phyloP scores from a whole-genome alignment of 2,797 vertebrate species.

The Rhynchotus rufescens region DNA sequence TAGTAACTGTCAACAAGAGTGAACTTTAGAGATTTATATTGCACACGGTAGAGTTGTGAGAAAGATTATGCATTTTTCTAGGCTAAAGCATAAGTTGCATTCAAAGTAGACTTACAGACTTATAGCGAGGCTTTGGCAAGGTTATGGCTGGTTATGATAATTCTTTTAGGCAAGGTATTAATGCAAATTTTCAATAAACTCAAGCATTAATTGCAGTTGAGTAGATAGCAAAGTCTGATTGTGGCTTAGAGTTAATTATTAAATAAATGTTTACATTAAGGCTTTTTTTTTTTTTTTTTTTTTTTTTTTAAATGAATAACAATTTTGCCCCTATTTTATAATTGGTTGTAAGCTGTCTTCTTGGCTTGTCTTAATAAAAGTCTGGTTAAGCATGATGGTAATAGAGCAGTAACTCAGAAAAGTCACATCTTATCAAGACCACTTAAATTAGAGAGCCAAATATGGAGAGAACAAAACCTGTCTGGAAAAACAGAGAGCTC shows the following conservation, averaged over 20 bases:
- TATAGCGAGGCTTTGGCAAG: neutral
- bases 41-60: neutral
- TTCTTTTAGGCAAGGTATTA: neutral
- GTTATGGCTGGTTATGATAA: neutral
- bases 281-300: neutral
- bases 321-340: neutral
- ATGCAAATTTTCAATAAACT: neutral
- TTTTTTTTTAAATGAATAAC: neutral
- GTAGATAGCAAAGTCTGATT: neutral
- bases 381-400: neutral
- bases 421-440: neutral
- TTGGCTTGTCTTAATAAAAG: neutral
- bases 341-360: neutral
- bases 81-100: neutral
- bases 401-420: neutral
- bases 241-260: neutral
- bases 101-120: neutral
- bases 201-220: neutral
- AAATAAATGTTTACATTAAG: neutral
- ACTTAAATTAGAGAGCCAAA: neutral
- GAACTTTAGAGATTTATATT: neutral
- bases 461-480: neutral
- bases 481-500: neutral
- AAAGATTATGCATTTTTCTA: neutral
- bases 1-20: neutral